Percentiles rank a stretch among this genome's conserved stretches.
Conservation (phyloP, 2,113 vertebrate genomes). For the Callipepla californica region DNA sequence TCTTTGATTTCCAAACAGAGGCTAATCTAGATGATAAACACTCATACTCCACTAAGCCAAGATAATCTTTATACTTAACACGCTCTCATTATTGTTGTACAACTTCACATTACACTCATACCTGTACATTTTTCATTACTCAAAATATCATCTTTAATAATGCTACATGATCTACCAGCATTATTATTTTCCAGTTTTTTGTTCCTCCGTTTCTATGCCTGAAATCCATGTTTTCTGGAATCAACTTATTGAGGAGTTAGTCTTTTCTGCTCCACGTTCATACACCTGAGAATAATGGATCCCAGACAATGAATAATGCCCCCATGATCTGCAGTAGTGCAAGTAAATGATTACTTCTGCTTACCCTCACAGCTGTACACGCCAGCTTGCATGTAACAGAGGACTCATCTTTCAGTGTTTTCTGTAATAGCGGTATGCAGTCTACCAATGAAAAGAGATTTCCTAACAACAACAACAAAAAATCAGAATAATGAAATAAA, state of each 20-base stretch:
- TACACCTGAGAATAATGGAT: background rate
- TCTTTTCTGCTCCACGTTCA: background rate
- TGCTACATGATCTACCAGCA: rapidly evolving
- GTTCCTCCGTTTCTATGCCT: background rate
- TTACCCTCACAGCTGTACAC: slow-evolving; percentile 93
- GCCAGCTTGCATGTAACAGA: slow-evolving; percentile 96
- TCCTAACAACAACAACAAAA: slow-evolving; percentile 73
- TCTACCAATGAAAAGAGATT: slow-evolving; percentile 88
- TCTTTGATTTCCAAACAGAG: background rate
- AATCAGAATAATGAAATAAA: background rate
- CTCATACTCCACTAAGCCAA: background rate
- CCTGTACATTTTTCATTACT: background rate
- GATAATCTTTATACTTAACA: background rate
- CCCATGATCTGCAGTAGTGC: background rate
- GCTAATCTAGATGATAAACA: background rate
- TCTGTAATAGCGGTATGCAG: slow-evolving; percentile 90
- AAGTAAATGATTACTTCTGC: slow-evolving; percentile 9
- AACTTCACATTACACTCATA: background rate
- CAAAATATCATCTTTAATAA: background rate
- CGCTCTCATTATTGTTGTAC: background rate
- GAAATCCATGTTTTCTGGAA: background rate
- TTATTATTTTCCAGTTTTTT: background rate
- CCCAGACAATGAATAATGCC: background rate
- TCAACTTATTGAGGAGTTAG: background rate
- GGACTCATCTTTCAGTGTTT: slow-evolving; percentile 90